Evolutionary conservation across 2,797 vertebrate species (phyloP).

Genomic region (Myotis daubentonii): DNA sequence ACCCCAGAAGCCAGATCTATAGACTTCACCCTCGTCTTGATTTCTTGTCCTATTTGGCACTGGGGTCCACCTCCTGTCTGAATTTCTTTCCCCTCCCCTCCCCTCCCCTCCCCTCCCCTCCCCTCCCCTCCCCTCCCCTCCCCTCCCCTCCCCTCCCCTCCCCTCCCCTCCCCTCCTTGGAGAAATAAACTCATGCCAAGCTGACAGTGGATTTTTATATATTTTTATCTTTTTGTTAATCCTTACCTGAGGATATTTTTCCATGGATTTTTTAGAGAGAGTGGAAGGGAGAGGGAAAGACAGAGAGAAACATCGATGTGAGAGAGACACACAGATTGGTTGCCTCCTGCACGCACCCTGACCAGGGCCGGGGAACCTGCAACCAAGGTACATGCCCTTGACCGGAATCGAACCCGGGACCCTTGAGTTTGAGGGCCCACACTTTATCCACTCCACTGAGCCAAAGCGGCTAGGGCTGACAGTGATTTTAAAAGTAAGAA

Average conservation of each 20-base stretch:
- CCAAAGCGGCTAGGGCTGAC: background rate
- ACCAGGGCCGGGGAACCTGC: too few species aligned
- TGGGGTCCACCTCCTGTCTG: background rate
- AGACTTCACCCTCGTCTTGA: background rate
- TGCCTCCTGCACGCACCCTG: too few species aligned
- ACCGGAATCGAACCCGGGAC: too few species aligned
- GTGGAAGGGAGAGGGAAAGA: too few species aligned
- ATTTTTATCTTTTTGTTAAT: too few species aligned
- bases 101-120: background rate
- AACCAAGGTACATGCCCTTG: too few species aligned
- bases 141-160: background rate
- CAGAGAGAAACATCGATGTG: too few species aligned
- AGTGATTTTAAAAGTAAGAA: conserved; percentile 12
- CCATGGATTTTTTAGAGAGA: too few species aligned
- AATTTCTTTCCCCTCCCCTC: background rate
- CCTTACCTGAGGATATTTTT: too few species aligned
- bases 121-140: background rate
- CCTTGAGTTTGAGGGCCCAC: too few species aligned
- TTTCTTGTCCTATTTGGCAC: background rate
- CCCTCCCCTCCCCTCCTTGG: background rate
- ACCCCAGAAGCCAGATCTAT: background rate
- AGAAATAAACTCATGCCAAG: background rate
- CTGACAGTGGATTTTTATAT: background rate
- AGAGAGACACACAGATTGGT: too few species aligned
- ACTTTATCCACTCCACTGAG: too few species aligned